Evolutionary conservation across 2,888 invertebrate genomes (phyloP).

Genomic region (Bellardia pandia): DNA sequence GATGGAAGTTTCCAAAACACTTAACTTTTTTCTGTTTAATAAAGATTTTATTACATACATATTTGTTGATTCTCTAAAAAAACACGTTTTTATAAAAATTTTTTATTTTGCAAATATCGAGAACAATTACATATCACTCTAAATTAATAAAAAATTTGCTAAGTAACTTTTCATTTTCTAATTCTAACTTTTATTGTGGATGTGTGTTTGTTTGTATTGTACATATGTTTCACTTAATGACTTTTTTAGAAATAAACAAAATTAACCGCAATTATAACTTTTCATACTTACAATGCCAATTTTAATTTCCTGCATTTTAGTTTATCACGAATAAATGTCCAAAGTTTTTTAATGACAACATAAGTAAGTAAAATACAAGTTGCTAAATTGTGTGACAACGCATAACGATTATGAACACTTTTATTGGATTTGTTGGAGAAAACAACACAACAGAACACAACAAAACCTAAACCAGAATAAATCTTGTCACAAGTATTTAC

Average conservation of each 20-base stretch:
- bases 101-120: not conserved
- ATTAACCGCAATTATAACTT: conserved; percentile 31
- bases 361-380: not conserved
- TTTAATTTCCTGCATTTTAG: not conserved
- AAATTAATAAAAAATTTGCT: no score
- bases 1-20: no score
- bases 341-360: conserved; percentile 35
- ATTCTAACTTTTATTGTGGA: not conserved
- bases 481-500: not conserved
- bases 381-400: conserved; percentile 26
- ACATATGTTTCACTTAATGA: not conserved
- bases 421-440: not conserved
- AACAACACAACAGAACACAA: not conserved
- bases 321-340: conserved; percentile 3
- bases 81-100: not conserved
- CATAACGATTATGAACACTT: conserved; percentile 30
- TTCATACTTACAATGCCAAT: not conserved
- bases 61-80: no score
- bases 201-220: no score
- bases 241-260: not conserved
- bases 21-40: no score
- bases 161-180: not conserved
- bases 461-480: not conserved
- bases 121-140: no score
- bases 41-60: no score